phyloP scores from a whole-genome alignment of 1,140 invertebrate genomes.

The Eurosta solidaginis region DNA sequence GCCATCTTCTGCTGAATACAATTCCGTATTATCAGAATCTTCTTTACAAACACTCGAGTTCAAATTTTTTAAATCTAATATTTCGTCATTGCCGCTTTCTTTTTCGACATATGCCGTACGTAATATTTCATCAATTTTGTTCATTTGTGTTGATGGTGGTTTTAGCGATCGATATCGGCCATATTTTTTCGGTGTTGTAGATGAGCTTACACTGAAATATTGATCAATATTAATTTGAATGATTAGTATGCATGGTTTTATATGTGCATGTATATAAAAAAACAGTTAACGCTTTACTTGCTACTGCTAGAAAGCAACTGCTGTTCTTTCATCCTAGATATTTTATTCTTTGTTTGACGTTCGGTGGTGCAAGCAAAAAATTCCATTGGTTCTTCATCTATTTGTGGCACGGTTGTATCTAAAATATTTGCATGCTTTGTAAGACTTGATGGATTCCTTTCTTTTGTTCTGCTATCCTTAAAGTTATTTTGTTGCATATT shows the following conservation, averaged over 20 bases:
- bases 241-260: too few species aligned
- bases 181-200: neutral
- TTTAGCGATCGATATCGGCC: conserved; percentile 5
- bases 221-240: too few species aligned
- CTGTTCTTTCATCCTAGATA: neutral
- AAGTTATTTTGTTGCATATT: neutral
- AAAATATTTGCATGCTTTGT: conserved; percentile 17
- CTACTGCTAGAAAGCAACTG: neutral
- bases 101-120: conserved; percentile 21
- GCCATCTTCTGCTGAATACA: neutral
- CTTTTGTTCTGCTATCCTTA: neutral
- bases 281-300: too few species aligned
- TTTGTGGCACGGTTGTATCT: neutral
- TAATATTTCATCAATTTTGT: conserved; percentile 33
- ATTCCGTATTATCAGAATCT: neutral
- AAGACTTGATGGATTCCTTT: neutral
- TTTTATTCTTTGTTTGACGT: neutral
- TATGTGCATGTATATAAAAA: too few species aligned
- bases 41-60: conserved; percentile 22
- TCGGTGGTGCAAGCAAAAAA: neutral
- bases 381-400: neutral
- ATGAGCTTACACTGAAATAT: neutral
- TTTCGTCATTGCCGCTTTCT: conserved; percentile 23
- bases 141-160: conserved; percentile 24
- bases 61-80: conserved; percentile 28